Evolutionary conservation across 2,113 vertebrate species (phyloP).

Genomic region (Pterocles gutturalis): DNA sequence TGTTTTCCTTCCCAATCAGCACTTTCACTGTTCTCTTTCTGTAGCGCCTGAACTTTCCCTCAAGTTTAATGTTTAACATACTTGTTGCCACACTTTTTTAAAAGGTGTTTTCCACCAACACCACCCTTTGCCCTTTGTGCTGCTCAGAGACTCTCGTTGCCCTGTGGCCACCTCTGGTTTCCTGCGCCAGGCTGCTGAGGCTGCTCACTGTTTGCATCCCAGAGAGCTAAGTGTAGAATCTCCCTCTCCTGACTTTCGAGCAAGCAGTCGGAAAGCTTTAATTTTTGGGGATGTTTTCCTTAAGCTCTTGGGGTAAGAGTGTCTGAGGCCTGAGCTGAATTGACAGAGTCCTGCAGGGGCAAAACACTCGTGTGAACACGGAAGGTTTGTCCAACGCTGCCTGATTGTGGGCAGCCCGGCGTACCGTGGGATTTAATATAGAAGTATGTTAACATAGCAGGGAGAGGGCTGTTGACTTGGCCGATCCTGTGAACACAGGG

Average conservation of each 20-base stretch:
- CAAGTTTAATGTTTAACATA: neutral
- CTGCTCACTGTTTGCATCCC: neutral
- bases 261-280: neutral
- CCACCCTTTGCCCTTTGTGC: neutral
- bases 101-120: neutral
- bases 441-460: too few species aligned
- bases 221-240: neutral
- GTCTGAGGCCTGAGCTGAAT: neutral
- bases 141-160: neutral
- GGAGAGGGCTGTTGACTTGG: neutral
- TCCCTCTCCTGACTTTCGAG: neutral
- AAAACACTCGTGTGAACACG: accelerated
- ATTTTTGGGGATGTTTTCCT: neutral
- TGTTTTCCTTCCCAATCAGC: neutral
- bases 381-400: neutral
- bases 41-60: accelerated
- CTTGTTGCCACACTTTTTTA: neutral
- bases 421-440: accelerated
- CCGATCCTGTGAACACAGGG: accelerated
- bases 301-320: neutral
- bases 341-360: neutral
- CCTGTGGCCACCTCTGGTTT: neutral
- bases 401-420: neutral
- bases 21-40: neutral
- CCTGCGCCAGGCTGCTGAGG: accelerated